Evolutionary conservation across 2,888 invertebrate species (phyloP).

Genomic region (Callyntrura guangdongensis): DNA sequence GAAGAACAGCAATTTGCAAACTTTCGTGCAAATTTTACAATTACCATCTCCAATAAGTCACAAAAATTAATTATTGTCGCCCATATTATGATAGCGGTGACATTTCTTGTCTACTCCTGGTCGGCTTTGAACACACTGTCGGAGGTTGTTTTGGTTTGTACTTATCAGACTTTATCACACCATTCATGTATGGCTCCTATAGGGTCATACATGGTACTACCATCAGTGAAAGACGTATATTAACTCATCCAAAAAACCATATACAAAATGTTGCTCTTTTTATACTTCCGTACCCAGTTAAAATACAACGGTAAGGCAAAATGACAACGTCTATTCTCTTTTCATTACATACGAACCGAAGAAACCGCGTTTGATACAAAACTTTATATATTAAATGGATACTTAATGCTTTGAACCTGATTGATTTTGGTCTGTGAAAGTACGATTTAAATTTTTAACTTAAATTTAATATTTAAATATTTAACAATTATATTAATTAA

Average conservation of each 20-base stretch:
- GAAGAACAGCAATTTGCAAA: not conserved
- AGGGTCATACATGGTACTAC: not conserved
- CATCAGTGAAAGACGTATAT: constrained; percentile 21
- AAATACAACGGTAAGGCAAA: not conserved
- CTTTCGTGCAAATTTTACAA: not conserved
- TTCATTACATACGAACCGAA: no score
- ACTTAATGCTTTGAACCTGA: no score
- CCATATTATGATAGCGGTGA: not conserved
- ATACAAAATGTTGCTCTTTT: not conserved
- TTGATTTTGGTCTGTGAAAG: no score
- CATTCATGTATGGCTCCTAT: not conserved
- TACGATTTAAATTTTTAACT: no score
- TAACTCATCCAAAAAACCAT: no score
- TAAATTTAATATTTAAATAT: no score
- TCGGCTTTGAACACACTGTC: constrained; percentile 46
- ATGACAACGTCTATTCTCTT: not conserved
- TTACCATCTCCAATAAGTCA: not conserved
- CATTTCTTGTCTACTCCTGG: not conserved
- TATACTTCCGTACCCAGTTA: not conserved
- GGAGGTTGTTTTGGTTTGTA: constrained; percentile 36
- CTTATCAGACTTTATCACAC: constrained; percentile 56
- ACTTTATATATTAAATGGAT: no score
- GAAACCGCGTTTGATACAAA: no score
- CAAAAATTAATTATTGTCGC: constrained; percentile 7
- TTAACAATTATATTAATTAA: no score